Conservation (phyloP, 1,140 invertebrate genomes). For the Drosophila varians region DNA sequence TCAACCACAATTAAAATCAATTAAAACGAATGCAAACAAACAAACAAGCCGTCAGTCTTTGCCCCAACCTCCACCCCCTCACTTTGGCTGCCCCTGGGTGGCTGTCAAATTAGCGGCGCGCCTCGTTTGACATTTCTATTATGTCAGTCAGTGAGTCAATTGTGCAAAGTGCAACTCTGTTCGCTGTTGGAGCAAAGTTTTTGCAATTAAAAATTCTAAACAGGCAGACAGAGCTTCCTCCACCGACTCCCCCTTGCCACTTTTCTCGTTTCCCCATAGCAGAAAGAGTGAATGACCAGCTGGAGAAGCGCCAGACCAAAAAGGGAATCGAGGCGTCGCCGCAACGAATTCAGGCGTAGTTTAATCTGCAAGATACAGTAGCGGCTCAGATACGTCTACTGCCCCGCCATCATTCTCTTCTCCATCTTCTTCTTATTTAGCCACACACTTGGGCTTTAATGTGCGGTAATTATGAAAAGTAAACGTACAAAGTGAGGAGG, state of each 20-base stretch:
- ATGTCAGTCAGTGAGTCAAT: conserved; percentile 72
- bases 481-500: conserved; percentile 51
- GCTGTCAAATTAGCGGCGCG: conserved; percentile 71
- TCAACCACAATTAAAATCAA: conserved; percentile 79
- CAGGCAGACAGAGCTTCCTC: conserved; percentile 20
- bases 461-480: conserved; percentile 73
- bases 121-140: conserved; percentile 76
- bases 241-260: conserved; percentile 8
- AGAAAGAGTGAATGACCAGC: conserved; percentile 68
- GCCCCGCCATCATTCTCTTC: conserved; percentile 20
- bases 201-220: conserved; percentile 70
- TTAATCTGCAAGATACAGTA: conserved; percentile 43
- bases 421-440: conserved; percentile 2
- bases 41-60: conserved; percentile 37
- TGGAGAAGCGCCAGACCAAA: conserved; percentile 41
- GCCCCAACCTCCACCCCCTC: neutral
- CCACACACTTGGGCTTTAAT: conserved; percentile 71
- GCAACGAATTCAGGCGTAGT: conserved; percentile 62
- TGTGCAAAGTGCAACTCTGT: conserved; percentile 45
- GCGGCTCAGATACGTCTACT: neutral
- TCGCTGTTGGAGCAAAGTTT: conserved; percentile 1
- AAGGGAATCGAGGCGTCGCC: conserved; percentile 57
- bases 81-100: conserved; percentile 6
- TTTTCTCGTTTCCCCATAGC: neutral
- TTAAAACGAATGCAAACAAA: conserved; percentile 69